A percentile compares a stretch with the other conserved stretches of the same genome.
Conservation (phyloP, 2,888 invertebrate species). For the Lasioglossum morio region DNA sequence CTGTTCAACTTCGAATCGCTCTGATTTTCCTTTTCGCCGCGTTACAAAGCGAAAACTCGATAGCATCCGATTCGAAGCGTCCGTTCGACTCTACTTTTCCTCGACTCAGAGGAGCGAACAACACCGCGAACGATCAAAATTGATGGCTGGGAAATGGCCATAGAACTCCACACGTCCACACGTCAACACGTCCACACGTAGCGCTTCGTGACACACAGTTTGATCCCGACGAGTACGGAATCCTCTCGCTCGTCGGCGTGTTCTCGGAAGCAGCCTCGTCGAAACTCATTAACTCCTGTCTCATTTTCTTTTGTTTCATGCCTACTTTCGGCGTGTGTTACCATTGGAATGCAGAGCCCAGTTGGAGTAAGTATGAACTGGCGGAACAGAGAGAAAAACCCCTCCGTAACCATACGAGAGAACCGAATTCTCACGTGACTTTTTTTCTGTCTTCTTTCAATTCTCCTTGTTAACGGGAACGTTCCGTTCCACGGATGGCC, state of each 20-base stretch:
- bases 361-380: slow-evolving; percentile 83
- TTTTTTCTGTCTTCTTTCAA: slow-evolving; percentile 67
- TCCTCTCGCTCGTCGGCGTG: not conserved
- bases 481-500: slow-evolving; percentile 49
- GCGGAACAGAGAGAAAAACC: slow-evolving; percentile 29
- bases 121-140: slow-evolving; percentile 14
- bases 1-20: slow-evolving; percentile 3
- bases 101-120: slow-evolving; percentile 11
- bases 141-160: not conserved
- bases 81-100: slow-evolving; percentile 7
- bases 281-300: slow-evolving; percentile 58
- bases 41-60: not conserved
- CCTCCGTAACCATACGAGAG: not conserved
- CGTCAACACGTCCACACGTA: not conserved
- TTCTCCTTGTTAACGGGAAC: slow-evolving; percentile 66
- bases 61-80: not conserved
- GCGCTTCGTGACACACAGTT: not conserved
- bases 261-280: not conserved
- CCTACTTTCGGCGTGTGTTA: slow-evolving; percentile 76
- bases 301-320: slow-evolving; percentile 85
- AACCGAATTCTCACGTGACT: slow-evolving; percentile 57
- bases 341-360: slow-evolving; percentile 82
- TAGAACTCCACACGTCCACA: not conserved
- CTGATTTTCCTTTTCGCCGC: slow-evolving; percentile 29
- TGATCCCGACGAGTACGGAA: not conserved